phyloP scores from a whole-genome alignment of 2,888 invertebrate species.

The Hermodice carunculata region DNA sequence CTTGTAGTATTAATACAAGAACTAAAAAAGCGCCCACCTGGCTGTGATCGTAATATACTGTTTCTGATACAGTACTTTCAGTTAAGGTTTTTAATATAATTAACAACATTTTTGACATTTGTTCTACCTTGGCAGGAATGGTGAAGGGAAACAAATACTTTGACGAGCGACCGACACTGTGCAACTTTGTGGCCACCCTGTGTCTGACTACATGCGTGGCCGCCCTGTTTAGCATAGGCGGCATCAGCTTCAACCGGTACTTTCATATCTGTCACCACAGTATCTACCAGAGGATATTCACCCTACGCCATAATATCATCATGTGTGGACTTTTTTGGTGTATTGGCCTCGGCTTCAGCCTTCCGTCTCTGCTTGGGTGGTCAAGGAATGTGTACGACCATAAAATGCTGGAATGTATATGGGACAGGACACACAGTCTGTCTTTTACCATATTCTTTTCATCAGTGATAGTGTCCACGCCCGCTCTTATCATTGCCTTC shows the following conservation, averaged over 20 bases:
- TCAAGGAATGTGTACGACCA: slow-evolving; percentile 50
- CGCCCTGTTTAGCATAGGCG: slow-evolving; percentile 39
- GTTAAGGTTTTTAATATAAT: no score
- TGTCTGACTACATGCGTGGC: slow-evolving; percentile 36
- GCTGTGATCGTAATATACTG: no score
- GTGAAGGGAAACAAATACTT: slow-evolving; percentile 25
- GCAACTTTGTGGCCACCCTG: slow-evolving; percentile 34
- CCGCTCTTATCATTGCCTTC: slow-evolving; percentile 41
- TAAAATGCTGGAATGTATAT: slow-evolving; percentile 52
- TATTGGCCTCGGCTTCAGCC: slow-evolving; percentile 43
- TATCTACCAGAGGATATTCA: slow-evolving; percentile 43
- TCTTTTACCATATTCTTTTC: slow-evolving; percentile 51
- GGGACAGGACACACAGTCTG: slow-evolving; percentile 50
- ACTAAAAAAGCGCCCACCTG: no score
- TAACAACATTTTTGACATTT: no score
- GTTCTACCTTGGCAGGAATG: slow-evolving; percentile 22
- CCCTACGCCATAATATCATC: slow-evolving; percentile 35
- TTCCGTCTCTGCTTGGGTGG: slow-evolving; percentile 45
- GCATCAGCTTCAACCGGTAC: slow-evolving; percentile 38
- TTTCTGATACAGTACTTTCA: no score
- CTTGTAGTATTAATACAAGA: no score
- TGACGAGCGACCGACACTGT: slow-evolving; percentile 24
- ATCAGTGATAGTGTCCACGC: slow-evolving; percentile 49
- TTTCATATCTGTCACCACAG: slow-evolving; percentile 35
- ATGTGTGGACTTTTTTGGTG: slow-evolving; percentile 44